A percentile compares a stretch with the other conserved stretches of the same genome.
These are phyloP conservation scores for Elysia crispata DNA, from an alignment of 2,888 invertebrate genomes.

Conservation along the genomic window DNA sequence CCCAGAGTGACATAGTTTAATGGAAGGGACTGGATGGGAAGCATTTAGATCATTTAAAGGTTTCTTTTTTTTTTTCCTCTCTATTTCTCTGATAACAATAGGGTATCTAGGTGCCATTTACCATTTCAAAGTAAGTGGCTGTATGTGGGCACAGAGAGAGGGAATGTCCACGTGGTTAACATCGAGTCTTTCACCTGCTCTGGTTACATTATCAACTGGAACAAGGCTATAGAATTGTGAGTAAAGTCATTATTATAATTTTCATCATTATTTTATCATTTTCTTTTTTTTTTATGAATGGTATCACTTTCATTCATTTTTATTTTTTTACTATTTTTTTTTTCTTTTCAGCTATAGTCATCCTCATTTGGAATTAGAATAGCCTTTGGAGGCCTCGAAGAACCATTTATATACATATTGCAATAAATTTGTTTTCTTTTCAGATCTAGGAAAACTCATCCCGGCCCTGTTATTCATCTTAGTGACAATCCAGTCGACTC, in stretches of 20 bases:
- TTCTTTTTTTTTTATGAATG: not conserved
- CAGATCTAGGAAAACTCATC: constrained; percentile 96
- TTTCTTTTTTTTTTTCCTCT: no score
- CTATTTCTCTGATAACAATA: constrained; percentile 78
- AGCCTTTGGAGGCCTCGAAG: constrained; percentile 20
- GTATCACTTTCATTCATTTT: not conserved
- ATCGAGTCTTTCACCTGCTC: constrained; percentile 96
- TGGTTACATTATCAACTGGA: constrained; percentile 99
- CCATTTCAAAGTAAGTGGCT: constrained; percentile 99
- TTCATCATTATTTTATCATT: not conserved
- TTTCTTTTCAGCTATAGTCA: no score
- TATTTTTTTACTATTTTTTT: constrained; percentile 46
- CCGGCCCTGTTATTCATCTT: constrained; percentile 96
- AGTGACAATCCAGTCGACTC: constrained; percentile 97
- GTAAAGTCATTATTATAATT: constrained; percentile 56
- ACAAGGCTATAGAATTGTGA: constrained; percentile 99
- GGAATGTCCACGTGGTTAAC: constrained; percentile 98
- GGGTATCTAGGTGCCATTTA: constrained; percentile 95
- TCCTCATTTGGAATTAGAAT: no score
- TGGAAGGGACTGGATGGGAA: no score
- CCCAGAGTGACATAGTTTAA: no score
- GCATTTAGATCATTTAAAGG: no score
- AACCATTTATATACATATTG: no score
- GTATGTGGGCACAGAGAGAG: constrained; percentile 97
- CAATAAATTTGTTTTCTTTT: constrained; percentile 70